Evolutionary conservation across 2,888 invertebrate species (phyloP), one percentile per base, ranked within the genome.

Genomic region (Tipula vernalis): DNA sequence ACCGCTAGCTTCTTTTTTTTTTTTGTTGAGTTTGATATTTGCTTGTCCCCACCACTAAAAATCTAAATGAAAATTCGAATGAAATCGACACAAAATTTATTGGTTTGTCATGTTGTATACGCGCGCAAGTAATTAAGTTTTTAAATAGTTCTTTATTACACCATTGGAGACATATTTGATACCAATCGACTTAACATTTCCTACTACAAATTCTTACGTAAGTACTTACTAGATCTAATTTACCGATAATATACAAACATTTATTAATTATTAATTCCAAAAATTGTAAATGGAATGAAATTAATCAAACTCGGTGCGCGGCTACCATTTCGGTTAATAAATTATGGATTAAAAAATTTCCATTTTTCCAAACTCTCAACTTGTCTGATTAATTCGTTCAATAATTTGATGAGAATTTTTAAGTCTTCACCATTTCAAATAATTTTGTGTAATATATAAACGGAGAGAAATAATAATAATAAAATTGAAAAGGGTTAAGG

Each of bases 321-420:
- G 71, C 71, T 71, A 71, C 71, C 71, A 71, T 28, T 71, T 71
- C 71, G 71, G 71, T 71, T 71, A 71, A 71, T 71, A 71, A 71
- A 71, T 28, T 71, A 71, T 71, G 71, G 71, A 71, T 71, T 71
- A 71, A 71, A 71, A 71, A 71, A 18, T 71, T 71, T 71, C 28
- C 71, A 71, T 51, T 71, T 71, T 71, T 71, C 71, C 71, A 71
- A 71, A 71, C 10, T 28, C 28, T 71, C 28, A 71, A 71, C 71
- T 71, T 71, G 71, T 71, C 28, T 71, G 71, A 71, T 71, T 71
- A 71, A 71, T 71, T 28, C 71, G 71, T 71, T 71, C 71, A 71
- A 71, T 71, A 71, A 71, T 71, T 71, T 71, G 71, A 71, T 71
- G 71, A 71, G 71, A 71, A 71, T 71, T 71, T 71, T 71, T 71